A percentile compares a stretch with the other conserved stretches of the same genome.
phyloP scores from a whole-genome alignment of 2,113 vertebrate genomes.

The Penelope pileata region DNA sequence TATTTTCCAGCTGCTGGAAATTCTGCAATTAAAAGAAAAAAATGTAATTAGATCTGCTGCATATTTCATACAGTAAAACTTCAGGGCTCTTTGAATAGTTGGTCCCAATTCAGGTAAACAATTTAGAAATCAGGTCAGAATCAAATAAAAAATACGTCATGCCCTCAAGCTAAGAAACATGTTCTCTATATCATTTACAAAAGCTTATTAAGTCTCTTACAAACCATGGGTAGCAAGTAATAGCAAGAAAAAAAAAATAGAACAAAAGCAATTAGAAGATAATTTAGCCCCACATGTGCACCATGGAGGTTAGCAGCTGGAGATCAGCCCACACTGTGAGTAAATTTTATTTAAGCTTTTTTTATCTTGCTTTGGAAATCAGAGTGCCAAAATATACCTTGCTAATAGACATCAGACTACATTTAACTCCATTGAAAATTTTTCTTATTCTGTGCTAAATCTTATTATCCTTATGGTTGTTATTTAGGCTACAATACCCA shows the following conservation, averaged over 20 bases:
- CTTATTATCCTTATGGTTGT: constrained; percentile 48
- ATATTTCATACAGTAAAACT: not conserved
- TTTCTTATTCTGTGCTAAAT: not conserved
- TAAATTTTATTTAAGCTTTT: constrained; percentile 46
- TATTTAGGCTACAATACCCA: not conserved
- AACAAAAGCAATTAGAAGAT: constrained; percentile 45
- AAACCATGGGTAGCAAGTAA: not conserved
- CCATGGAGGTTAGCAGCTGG: constrained; percentile 22
- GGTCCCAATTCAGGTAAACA: constrained; percentile 20
- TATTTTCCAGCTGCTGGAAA: not conserved
- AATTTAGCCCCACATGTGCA: not conserved
- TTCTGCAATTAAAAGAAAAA: not conserved
- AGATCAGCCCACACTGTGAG: constrained; percentile 3
- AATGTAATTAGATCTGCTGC: not conserved
- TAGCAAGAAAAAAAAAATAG: not conserved
- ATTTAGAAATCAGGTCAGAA: constrained; percentile 21
- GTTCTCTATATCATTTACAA: not conserved
- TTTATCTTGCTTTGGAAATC: constrained; percentile 21
- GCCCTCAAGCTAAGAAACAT: constrained; percentile 15
- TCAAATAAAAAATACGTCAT: constrained; percentile 7
- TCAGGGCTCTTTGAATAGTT: not conserved
- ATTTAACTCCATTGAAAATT: not conserved
- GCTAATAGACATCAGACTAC: constrained; percentile 21
- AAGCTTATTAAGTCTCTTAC: constrained; percentile 28
- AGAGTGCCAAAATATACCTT: constrained; percentile 19